Percentiles rank a stretch among this genome's conserved stretches.
Conservation (phyloP, 2,113 vertebrate species). For the Amphilophus citrinellus region DNA sequence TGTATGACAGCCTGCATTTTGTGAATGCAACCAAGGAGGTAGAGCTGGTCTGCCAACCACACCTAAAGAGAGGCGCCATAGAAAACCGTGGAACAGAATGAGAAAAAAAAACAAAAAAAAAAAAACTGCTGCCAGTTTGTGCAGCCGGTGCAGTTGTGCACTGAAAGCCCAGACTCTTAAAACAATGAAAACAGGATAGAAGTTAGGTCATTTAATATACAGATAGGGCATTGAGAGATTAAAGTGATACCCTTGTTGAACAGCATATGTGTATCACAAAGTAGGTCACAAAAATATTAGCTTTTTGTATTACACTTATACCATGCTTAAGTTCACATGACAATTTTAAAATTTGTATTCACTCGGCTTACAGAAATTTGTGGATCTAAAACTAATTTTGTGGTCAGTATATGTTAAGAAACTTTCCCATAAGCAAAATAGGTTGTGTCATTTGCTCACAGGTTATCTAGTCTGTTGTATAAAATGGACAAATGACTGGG, state of each 20-base stretch:
- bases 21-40: slow-evolving; percentile 58
- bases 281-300: neutral
- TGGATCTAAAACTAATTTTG: slow-evolving; percentile 3
- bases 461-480: neutral
- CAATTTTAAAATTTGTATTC: neutral
- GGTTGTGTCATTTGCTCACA: neutral
- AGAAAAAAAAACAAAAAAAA: neutral
- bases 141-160: neutral
- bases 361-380: neutral
- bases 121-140: neutral
- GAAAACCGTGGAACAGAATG: slow-evolving; percentile 22
- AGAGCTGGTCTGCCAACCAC: slow-evolving; percentile 68
- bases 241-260: neutral
- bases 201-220: neutral
- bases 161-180: neutral
- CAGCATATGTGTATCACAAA: neutral
- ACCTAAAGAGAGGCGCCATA: slow-evolving; percentile 25
- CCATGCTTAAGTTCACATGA: neutral
- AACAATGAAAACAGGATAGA: neutral
- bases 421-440: neutral
- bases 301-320: neutral
- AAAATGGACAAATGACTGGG: slow-evolving; percentile 6
- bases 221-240: neutral
- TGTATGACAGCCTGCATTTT: slow-evolving; percentile 1
- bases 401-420: neutral